A percentile compares a stretch with the other conserved stretches of the same genome.
phyloP scores from a whole-genome alignment of 2,113 vertebrate genomes.

The Rousettus leschenaultii region DNA sequence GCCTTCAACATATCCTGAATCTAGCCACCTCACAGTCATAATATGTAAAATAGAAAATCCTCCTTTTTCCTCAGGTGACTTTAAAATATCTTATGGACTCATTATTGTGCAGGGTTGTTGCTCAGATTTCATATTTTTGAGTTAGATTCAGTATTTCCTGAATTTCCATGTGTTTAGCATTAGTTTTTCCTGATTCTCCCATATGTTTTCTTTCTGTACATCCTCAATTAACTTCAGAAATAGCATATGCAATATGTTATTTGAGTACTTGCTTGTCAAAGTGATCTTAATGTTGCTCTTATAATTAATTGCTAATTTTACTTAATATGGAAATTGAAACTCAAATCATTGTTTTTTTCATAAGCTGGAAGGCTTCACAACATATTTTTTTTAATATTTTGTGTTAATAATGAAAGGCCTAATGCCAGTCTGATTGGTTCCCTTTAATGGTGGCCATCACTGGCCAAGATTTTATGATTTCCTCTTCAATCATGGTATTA shows the following conservation, averaged over 20 bases:
- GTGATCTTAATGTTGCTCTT: not conserved
- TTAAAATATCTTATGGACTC: not conserved
- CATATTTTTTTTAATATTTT: not conserved
- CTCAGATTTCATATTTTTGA: not conserved
- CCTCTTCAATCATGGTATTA: not conserved
- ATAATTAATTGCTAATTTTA: not conserved
- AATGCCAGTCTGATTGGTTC: not conserved
- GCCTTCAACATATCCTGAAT: not conserved
- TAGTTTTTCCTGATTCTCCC: not conserved
- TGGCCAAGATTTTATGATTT: not conserved
- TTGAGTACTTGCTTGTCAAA: not conserved
- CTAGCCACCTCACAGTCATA: not conserved
- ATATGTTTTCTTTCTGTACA: not conserved
- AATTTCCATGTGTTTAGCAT: not conserved
- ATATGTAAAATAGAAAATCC: not conserved
- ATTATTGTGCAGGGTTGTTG: not conserved
- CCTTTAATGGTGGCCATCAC: not conserved
- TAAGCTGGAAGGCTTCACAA: not conserved
- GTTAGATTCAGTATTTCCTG: not conserved
- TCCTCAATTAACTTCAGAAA: not conserved
- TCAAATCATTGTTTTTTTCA: not conserved
- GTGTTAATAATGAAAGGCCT: not conserved
- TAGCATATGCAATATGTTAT: not conserved
- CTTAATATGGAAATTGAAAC: not conserved
- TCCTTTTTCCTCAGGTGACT: rapidly evolving